Evolutionary conservation across 2,797 vertebrate species (phyloP), one percentile per base, ranked within the genome.

Genomic region (Echiichthys vipera): DNA sequence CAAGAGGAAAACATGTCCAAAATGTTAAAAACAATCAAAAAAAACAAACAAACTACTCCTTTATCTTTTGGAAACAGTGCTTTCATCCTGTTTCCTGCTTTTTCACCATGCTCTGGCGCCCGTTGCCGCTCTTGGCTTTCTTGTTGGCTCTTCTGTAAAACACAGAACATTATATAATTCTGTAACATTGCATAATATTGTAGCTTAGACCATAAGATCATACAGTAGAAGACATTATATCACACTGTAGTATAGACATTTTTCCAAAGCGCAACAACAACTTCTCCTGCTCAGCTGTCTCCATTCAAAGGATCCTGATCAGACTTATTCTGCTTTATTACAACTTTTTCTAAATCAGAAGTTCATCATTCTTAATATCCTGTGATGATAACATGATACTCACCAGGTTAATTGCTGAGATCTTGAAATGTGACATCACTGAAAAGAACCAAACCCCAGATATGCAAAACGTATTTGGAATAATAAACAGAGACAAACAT

Each of bases 51-150:
- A 5, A 43, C 5, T 29, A 20, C 8, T 34, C 2, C 22, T 49
- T 43, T 78, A 39, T 39, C 20, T 65, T 24, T 45, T 15, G 13
- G 20, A 49, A 27, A 30, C 42, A 58, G 22, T n/a, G 45, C 64
- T 74, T 65, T 69, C 10, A 36, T 59, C 30, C 39, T 22, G 30
- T 69, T 63, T 70, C 37, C 63, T 25, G 57, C 34, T 73, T 94
- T 92, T 93, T 92, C 92, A 75, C 65, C 89, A 92, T 89, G 67
- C 93, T 95, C 91, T 89, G 93, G 92, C 94, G 94, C 93, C 92
- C 94, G 92, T 95, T 95, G 94, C 95, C 96, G 95, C 95, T 96
- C 96, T 96, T 94, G 94, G 94, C 95, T 96, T 96, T 96, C 93
- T 93, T 89, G 46, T 87, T 88, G 89, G 90, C 66, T 6, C 22